These are phyloP conservation scores for Bombyx mandarina DNA, from an alignment of 1,140 invertebrate genomes.

Conservation along the genomic window DNA sequence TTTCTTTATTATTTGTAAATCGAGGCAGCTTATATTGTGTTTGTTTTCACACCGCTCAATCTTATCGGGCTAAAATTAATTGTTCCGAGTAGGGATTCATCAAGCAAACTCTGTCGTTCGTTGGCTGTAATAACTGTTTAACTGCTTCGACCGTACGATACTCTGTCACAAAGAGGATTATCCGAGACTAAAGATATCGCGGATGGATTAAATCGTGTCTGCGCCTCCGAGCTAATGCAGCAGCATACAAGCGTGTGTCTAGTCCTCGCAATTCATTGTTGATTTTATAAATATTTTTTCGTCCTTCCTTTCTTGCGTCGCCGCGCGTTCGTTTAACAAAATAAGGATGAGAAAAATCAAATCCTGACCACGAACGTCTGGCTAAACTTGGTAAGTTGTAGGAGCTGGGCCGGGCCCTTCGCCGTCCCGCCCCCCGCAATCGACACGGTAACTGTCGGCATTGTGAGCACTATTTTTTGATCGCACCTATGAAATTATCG, in stretches of 20 bases:
- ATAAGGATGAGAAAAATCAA: constrained; percentile 88
- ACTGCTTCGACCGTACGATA: no score
- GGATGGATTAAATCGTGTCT: no score
- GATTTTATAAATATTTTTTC: constrained; percentile 38
- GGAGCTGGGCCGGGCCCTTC: constrained; percentile 69
- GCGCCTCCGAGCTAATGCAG: no score
- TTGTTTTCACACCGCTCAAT: no score
- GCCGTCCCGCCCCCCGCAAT: constrained; percentile 49
- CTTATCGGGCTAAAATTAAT: no score
- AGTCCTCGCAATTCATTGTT: background rate
- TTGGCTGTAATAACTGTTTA: background rate
- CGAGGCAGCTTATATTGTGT: no score
- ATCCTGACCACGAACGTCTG: constrained; percentile 96
- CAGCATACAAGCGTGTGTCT: no score
- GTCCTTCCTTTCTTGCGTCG: constrained; percentile 59
- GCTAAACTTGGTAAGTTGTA: constrained; percentile 95
- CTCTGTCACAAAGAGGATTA: no score
- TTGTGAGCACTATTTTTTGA: constrained; percentile 9
- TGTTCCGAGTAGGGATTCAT: no score
- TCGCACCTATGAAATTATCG: constrained; percentile 6
- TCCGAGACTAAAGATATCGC: no score
- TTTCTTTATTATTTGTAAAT: no score
- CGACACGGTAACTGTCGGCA: background rate
- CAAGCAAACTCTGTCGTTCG: background rate
- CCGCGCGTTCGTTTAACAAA: constrained; percentile 59